Evolutionary conservation across 2,113 vertebrate genomes (phyloP).

Genomic region (Clarias macrocephalus): DNA sequence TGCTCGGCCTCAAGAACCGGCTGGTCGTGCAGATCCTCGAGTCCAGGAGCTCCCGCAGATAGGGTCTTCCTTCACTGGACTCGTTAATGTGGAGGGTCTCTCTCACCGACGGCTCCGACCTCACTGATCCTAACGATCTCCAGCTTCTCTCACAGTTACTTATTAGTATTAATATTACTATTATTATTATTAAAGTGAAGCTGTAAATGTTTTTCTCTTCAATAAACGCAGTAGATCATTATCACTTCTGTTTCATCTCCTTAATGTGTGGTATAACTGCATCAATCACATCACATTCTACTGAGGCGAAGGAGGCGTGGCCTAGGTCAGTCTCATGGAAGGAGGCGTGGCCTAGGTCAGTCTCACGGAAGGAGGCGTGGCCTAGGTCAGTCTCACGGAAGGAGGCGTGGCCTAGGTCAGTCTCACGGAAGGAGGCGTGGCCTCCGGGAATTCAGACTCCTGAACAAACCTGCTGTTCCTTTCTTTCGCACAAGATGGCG

Average conservation of each 20-base stretch:
- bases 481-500: not conserved
- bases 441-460: not conserved
- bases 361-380: not conserved
- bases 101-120: not conserved
- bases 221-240: not conserved
- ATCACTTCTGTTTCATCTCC: not conserved
- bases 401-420: not conserved
- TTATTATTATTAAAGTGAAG: not conserved
- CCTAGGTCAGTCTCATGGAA: not conserved
- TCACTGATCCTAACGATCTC: not conserved
- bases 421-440: too few species aligned
- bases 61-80: not conserved
- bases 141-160: not conserved
- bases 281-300: not conserved
- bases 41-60: slow-evolving; percentile 64
- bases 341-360: too few species aligned
- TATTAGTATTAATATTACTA: too few species aligned
- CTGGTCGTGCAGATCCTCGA: slow-evolving; percentile 85
- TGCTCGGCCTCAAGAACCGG: slow-evolving; percentile 78
- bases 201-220: not conserved
- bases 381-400: not conserved
- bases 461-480: not conserved
- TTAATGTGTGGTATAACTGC: not conserved
- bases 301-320: not conserved
- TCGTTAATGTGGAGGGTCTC: not conserved